phyloP scores from a whole-genome alignment of 2,113 vertebrate genomes.

The Thunnus maccoyii region DNA sequence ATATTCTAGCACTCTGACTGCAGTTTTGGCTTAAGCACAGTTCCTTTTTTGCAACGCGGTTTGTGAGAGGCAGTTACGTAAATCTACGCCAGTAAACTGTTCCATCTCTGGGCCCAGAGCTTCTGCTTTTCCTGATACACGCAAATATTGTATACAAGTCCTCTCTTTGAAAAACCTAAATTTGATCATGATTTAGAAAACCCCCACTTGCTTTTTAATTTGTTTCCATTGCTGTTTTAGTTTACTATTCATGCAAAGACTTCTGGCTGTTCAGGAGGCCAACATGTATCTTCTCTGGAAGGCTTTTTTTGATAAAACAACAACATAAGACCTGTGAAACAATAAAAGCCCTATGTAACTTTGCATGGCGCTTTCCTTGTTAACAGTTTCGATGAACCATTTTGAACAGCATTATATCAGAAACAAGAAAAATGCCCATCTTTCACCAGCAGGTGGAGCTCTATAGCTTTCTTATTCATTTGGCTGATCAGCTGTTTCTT shows the following conservation, averaged over 20 bases:
- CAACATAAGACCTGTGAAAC: neutral
- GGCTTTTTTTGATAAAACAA: slow-evolving; percentile 5
- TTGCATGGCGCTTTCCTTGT: neutral
- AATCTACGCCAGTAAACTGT: neutral
- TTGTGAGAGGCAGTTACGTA: neutral
- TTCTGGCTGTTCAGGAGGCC: neutral
- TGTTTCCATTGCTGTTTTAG: neutral
- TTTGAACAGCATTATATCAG: neutral
- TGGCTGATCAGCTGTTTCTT: slow-evolving; percentile 18
- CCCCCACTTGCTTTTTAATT: no score
- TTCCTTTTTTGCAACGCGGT: neutral
- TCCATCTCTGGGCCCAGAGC: neutral
- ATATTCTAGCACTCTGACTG: neutral
- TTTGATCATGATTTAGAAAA: no score
- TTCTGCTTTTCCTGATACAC: neutral
- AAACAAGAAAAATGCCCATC: neutral
- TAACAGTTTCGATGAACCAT: neutral
- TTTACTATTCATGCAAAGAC: neutral
- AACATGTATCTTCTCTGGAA: no score
- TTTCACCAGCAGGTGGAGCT: slow-evolving; percentile 80
- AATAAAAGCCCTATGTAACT: slow-evolving; percentile 1
- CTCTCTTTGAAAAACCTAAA: neutral
- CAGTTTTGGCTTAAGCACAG: neutral
- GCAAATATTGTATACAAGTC: neutral
- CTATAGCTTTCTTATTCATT: slow-evolving; percentile 42